Evolutionary conservation across 2,797 vertebrate species (phyloP), one percentile per base, ranked within the genome.

Genomic region (Cryptoblepharus egeriae): DNA sequence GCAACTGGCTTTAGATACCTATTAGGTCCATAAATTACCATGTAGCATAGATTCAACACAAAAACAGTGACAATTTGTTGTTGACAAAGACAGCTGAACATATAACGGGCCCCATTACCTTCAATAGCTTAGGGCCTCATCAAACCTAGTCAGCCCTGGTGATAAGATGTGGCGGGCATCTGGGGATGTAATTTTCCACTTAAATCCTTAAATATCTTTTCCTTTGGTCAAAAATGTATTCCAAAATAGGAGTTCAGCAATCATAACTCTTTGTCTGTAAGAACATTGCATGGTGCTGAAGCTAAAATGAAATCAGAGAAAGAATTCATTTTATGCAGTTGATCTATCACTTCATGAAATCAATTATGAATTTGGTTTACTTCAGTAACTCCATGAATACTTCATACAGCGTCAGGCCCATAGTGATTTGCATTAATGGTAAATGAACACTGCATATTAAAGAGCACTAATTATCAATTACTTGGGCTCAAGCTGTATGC

Each of bases 381-480:
- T 37, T 61, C 57, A 80, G 55, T 35, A 10, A 3, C 35, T 75
- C 71, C 2, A 57, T 75, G 63, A 74, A 81, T 57, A 75, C 49
- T 42, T 39, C 71, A 58, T 70, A 75, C 49, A 67, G 52, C 72
- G 67, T 42, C 61, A 75, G 45, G 75, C 49, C 28, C 49, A 2
- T 26, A 58, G 49, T 42, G 52, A 75, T 71, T 75, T 67, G 32
- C 24, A 24, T 57, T 67, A 67, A 58, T 67, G 52, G 32, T 57
- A 81, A 64, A 81, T 74, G 71, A 81, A 75, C 37, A 16, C 28
- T 75, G 63, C 71, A 75, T 75, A 81, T 75, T 81, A 81, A 75
- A 81, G 49, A 80, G 58, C 71, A 42, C 71, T 75, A 68, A 81
- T 81, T 67, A 75, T 75, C 72, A 52, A 58, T 81, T 81, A 75